Percentiles rank a stretch among this genome's conserved stretches.
Evolutionary conservation across 2,888 invertebrate species (phyloP).

Genomic region (Ornithoptera priamus): DNA sequence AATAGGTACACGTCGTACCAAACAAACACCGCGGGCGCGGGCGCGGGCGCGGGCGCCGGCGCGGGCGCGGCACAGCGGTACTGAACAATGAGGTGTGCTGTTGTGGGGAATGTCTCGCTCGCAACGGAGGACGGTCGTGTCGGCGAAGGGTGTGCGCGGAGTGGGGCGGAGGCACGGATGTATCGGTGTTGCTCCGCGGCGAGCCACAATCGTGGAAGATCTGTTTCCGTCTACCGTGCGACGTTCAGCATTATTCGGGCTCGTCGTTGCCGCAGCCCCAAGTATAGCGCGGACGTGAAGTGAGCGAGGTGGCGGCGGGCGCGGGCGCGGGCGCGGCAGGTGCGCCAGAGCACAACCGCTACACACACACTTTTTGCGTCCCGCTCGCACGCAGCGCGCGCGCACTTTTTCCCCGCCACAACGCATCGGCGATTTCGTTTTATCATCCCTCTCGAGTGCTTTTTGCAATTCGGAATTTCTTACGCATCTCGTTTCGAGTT

Average conservation of each 20-base stretch:
- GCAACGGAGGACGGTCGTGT: too few relatives aligned
- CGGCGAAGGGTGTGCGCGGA: too few relatives aligned
- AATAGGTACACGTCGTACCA: too few relatives aligned
- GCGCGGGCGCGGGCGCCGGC: too few relatives aligned
- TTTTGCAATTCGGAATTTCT: constrained; percentile 74
- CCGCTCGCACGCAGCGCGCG: constrained; percentile 73
- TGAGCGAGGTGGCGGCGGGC: constrained; percentile 51
- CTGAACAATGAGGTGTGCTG: too few relatives aligned
- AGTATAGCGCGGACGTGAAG: constrained; percentile 49
- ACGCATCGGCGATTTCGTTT: constrained; percentile 78
- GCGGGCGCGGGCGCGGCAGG: constrained; percentile 67
- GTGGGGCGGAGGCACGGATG: too few relatives aligned
- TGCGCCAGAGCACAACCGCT: constrained; percentile 76
- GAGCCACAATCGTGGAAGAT: constrained; percentile 44
- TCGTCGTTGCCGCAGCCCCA: constrained; percentile 73
- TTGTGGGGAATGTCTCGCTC: too few relatives aligned
- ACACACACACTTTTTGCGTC: constrained; percentile 77
- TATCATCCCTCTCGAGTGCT: constrained; percentile 74
- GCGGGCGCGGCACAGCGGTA: too few relatives aligned
- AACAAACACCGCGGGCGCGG: too few relatives aligned
- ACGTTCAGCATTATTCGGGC: constrained; percentile 69
- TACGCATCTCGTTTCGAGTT: constrained; percentile 70
- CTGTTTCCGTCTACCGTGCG: constrained; percentile 71
- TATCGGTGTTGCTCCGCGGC: too few relatives aligned
- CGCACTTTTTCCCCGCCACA: constrained; percentile 67